phyloP scores from a whole-genome alignment of 2,113 vertebrate species.

The Pogonocichla stellata region DNA sequence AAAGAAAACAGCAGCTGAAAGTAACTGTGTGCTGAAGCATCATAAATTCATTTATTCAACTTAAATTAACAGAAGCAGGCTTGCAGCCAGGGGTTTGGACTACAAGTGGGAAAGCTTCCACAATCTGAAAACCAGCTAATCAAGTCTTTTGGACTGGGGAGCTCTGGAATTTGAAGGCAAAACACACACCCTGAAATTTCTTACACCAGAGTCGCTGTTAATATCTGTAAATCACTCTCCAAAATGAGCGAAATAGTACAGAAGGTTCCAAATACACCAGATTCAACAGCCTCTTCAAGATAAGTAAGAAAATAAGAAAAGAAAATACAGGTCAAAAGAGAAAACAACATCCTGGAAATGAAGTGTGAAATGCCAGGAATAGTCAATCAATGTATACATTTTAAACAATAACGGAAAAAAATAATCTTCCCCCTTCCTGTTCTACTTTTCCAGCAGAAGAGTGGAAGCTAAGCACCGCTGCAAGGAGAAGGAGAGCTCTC shows the following conservation, averaged over 20 bases:
- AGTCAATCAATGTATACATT: rapidly evolving
- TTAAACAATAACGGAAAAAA: background rate
- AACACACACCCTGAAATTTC: background rate
- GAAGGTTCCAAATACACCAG: background rate
- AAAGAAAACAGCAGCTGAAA: background rate
- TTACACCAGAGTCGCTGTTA: background rate
- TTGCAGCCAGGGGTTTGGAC: background rate
- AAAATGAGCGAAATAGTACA: background rate
- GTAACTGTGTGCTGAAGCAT: background rate
- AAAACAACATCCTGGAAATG: background rate
- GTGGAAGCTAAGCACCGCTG: background rate
- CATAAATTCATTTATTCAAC: background rate
- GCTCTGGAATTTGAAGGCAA: background rate
- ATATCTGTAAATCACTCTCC: background rate
- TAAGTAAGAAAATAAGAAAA: background rate
- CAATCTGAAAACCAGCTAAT: background rate
- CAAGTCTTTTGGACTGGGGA: background rate
- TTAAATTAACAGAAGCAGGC: background rate
- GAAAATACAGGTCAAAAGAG: background rate
- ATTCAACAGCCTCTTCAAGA: background rate
- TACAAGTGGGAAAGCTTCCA: background rate
- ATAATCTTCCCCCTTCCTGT: background rate
- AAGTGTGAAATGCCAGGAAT: background rate
- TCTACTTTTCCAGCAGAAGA: background rate
- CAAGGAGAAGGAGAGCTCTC: rapidly evolving